Base-by-base conservation (phyloP, 37 sponge, comb jelly and placozoan species). In the Chondrilla cf. caribensis region DNA sequence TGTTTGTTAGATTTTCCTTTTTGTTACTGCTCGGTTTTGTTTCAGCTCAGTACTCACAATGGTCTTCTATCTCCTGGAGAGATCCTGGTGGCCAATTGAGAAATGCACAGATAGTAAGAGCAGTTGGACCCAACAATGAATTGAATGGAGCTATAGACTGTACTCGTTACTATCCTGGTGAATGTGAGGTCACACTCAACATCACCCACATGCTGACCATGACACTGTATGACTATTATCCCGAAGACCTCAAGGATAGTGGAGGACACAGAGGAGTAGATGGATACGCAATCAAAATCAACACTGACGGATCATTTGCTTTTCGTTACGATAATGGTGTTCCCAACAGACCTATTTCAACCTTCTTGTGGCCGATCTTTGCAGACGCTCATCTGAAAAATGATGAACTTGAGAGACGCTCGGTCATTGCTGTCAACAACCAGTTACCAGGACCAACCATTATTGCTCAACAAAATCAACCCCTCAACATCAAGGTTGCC, bases 171-270 rank as follows among this genome's bases (percentile, higher is more conserved):
- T 14, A 47, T 47, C 51, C 51, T 47, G 36, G 76, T 11, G 14
- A 9, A 21, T 73, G 76, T 11, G 14, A 9, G 25, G 40, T 73
- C 5, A 73, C 76, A 41, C 76, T 73, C 25, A 73, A 73, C 25
- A 73, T 73, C 44, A 39, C 76, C 44, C 41, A 73, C 76, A 73
- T 73, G 76, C 25, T 39, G 25, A 73, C 76, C 44, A 73, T 73
- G 76, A 73, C 76, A 1, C 19, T 73, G 76, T 73, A 73, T 22
- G 76, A 73, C 1, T 73, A 73, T 11, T 32, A 73, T 11, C 44
- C 76, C 6, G 0, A 6, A 1, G 2, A 5, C 9, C n/a, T 41
- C 25, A 40, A 2, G 2, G 43, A 40, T 2, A 40, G 31, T 38
- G 76, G 76, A 73, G 76, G 76, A 2, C 1, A 37, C 38, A 37